Evolutionary conservation across 2,113 vertebrate genomes (phyloP).

Genomic region (Okapia johnstoni): DNA sequence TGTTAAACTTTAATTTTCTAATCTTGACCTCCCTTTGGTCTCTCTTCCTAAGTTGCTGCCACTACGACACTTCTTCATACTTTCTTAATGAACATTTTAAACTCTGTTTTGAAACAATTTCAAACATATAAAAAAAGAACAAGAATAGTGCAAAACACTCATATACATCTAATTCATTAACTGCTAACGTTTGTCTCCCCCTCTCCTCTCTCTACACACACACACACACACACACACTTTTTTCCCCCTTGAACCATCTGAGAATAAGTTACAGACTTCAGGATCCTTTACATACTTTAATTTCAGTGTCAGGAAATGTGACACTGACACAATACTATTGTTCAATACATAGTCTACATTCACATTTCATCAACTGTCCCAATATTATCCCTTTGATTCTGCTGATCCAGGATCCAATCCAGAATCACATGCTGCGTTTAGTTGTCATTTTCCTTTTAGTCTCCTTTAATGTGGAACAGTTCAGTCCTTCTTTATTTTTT

Average conservation of each 20-base stretch:
- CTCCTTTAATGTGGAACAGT: background rate
- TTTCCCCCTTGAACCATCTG: background rate
- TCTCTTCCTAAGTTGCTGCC: background rate
- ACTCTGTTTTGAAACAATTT: background rate
- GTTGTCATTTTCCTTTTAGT: background rate
- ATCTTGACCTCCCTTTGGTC: background rate
- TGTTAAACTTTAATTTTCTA: background rate
- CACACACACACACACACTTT: background rate
- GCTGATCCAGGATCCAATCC: background rate
- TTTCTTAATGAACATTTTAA: slow-evolving; percentile 1
- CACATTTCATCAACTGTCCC: background rate
- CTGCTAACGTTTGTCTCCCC: background rate
- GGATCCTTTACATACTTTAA: background rate
- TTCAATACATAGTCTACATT: background rate
- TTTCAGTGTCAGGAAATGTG: background rate
- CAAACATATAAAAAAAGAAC: background rate
- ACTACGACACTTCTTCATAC: background rate
- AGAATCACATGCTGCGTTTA: background rate
- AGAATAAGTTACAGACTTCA: background rate
- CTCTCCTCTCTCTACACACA: background rate
- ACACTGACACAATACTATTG: background rate
- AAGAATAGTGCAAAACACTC: background rate
- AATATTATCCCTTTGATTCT: background rate
- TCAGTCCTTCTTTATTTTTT: background rate
- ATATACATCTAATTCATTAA: background rate